phyloP scores from a whole-genome alignment of 2,113 vertebrate genomes.

The Canis aureus region DNA sequence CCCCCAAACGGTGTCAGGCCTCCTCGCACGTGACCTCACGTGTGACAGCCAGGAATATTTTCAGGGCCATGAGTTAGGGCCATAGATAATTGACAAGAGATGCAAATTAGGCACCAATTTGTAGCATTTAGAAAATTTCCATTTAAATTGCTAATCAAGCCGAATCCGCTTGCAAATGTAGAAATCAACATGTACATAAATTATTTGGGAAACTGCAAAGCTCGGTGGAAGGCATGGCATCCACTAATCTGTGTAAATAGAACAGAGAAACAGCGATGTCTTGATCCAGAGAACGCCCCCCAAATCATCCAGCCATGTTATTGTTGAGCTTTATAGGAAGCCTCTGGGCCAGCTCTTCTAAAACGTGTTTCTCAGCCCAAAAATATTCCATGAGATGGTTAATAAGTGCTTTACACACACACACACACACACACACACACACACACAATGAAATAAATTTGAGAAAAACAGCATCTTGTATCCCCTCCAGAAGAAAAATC shows the following conservation, averaged over 20 bases:
- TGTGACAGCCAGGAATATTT: not conserved
- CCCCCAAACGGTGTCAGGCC: not conserved
- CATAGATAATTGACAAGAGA: slow-evolving; percentile 28
- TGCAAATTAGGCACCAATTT: slow-evolving; percentile 30
- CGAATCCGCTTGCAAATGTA: slow-evolving; percentile 51
- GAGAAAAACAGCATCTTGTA: not conserved
- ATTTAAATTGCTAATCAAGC: slow-evolving; percentile 73
- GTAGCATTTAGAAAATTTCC: slow-evolving; percentile 3
- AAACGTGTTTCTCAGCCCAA: not conserved
- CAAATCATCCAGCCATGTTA: fast-evolving
- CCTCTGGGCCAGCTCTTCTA: not conserved
- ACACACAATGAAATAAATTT: not conserved
- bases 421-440: not conserved
- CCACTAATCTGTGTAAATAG: fast-evolving
- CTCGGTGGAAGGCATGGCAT: not conserved
- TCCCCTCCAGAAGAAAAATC: not conserved
- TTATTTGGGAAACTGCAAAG: slow-evolving; percentile 7
- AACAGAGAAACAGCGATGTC: not conserved
- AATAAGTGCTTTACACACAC: not conserved
- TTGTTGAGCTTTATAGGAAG: not conserved
- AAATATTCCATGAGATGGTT: not conserved
- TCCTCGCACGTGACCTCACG: not conserved
- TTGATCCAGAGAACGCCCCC: fast-evolving
- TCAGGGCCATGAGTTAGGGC: not conserved
- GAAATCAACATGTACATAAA: slow-evolving; percentile 70